Evolutionary conservation across 2,797 vertebrate genomes (phyloP).

Genomic region (Halcyon smyrnensis): DNA sequence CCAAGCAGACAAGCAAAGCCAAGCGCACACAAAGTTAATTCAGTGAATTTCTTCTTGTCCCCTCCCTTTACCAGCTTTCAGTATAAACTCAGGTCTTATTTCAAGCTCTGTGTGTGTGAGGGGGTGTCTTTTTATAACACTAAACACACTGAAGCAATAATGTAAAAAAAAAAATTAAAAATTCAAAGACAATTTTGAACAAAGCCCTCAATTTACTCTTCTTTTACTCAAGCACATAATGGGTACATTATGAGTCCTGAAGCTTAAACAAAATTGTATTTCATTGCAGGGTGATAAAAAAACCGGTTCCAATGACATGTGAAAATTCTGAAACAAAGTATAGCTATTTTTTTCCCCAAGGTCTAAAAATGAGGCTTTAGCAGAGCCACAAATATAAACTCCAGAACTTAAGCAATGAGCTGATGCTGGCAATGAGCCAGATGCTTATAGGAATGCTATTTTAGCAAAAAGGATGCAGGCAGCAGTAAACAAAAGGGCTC

Average conservation of each 20-base stretch:
- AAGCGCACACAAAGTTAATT: background rate
- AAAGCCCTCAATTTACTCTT: background rate
- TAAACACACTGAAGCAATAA: background rate
- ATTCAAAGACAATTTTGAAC: background rate
- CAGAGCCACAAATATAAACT: background rate
- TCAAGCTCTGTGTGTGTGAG: background rate
- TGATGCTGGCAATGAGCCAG: background rate
- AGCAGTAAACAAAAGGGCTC: background rate
- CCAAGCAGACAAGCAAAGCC: background rate
- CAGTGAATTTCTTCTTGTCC: background rate
- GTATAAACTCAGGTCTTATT: background rate
- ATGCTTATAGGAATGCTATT: background rate
- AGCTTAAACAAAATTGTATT: background rate
- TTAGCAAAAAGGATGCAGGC: background rate
- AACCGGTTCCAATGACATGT: background rate
- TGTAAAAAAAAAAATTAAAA: background rate
- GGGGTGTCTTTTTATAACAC: background rate
- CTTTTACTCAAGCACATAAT: background rate
- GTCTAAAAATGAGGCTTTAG: no score
- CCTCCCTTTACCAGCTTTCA: background rate
- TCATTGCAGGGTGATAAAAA: background rate
- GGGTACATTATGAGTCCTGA: background rate
- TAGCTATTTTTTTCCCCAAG: no score
- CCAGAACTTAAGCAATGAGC: background rate
- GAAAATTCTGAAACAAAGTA: no score